Percentiles rank a stretch among this genome's conserved stretches.
phyloP scores from a whole-genome alignment of 2,888 invertebrate species.

The Euplagia quadripunctaria region DNA sequence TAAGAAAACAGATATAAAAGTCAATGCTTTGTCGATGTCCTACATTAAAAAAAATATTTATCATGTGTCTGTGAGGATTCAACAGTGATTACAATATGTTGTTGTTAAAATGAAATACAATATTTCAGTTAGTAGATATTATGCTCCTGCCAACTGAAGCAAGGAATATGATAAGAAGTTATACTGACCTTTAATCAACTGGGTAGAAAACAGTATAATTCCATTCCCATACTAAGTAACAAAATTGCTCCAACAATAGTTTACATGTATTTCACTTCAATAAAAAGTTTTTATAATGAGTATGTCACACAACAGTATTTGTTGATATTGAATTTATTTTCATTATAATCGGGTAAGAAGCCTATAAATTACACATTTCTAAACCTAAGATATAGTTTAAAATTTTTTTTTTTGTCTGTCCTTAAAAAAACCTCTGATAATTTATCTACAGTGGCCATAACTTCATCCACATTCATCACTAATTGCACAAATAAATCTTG shows the following conservation, averaged over 20 bases:
- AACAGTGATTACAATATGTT: not conserved
- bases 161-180: constrained; percentile 34
- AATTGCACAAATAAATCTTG: not conserved
- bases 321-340: not conserved
- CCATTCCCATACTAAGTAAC: not conserved
- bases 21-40: constrained; percentile 47
- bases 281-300: not conserved
- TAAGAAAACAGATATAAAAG: constrained; percentile 48
- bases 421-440: no score
- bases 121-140: not conserved
- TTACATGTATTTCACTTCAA: not conserved
- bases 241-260: not conserved
- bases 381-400: not conserved
- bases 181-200: constrained; percentile 39
- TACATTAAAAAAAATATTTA: constrained; percentile 37
- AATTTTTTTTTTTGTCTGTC: not conserved
- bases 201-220: constrained; percentile 15
- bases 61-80: constrained; percentile 1
- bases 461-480: not conserved
- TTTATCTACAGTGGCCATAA: not conserved
- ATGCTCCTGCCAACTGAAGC: constrained; percentile 31
- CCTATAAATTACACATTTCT: not conserved
- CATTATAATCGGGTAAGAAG: no score
- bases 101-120: not conserved
- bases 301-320: not conserved